Percentiles rank a stretch among this genome's conserved stretches.
Evolutionary conservation across 2,888 invertebrate species (phyloP).

Genomic region (Ennomos fuscantarius): DNA sequence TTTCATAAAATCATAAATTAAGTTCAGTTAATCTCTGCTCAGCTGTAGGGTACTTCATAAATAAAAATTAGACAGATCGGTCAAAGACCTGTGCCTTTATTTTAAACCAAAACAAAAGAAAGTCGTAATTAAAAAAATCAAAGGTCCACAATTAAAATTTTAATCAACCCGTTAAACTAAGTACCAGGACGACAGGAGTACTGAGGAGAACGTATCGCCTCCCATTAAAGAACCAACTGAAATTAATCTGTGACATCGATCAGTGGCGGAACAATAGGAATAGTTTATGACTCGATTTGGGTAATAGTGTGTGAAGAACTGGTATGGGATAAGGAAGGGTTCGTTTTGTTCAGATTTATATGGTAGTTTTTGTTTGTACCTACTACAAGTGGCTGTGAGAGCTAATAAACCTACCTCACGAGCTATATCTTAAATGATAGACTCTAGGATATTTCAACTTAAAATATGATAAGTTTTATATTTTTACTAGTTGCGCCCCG

Average conservation of each 20-base stretch:
- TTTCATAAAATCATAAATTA: too few species aligned
- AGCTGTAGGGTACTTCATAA: too few species aligned
- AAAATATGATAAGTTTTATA: too few species aligned
- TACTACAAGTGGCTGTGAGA: too few species aligned
- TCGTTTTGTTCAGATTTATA: not conserved
- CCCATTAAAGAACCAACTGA: conserved; percentile 34
- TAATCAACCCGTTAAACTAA: conserved; percentile 35
- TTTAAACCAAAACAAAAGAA: conserved; percentile 12
- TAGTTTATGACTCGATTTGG: conserved; percentile 11
- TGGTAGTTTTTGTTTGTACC: too few species aligned
- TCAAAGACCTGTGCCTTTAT: not conserved
- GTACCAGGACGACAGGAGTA: conserved; percentile 41
- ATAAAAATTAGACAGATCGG: not conserved
- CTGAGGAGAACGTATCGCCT: conserved; percentile 33
- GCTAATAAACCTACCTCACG: too few species aligned
- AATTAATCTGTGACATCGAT: conserved; percentile 37
- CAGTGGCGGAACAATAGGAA: conserved; percentile 30
- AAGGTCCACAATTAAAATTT: conserved; percentile 29
- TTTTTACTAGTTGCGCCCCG: too few species aligned
- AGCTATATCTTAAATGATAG: too few species aligned
- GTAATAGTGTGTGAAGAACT: conserved; percentile 9
- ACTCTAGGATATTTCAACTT: too few species aligned
- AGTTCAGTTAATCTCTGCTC: too few species aligned
- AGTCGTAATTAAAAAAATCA: conserved; percentile 9
- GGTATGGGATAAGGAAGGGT: not conserved